Evolutionary conservation across 2,797 vertebrate species (phyloP).

Genomic region (Rallus crepitans): DNA sequence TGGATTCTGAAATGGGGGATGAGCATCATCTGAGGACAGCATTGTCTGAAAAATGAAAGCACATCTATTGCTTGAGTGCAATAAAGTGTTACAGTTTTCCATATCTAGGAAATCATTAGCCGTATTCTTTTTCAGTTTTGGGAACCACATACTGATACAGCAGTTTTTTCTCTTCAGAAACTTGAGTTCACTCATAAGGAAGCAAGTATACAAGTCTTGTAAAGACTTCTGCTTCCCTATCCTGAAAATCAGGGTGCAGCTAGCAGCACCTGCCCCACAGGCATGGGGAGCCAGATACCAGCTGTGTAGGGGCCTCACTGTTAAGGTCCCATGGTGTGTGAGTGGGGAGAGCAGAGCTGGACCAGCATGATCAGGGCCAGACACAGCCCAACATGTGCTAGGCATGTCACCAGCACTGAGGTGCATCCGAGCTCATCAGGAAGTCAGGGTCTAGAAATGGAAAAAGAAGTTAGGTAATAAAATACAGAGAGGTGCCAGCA

Average conservation of each 20-base stretch:
- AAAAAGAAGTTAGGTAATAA: background rate
- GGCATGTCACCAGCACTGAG: fast-evolving
- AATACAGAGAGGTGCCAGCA: background rate
- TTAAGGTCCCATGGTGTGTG: fast-evolving
- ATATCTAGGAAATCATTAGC: background rate
- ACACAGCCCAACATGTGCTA: fast-evolving
- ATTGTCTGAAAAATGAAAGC: background rate
- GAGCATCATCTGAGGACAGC: background rate
- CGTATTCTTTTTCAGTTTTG: background rate
- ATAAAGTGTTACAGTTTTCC: background rate
- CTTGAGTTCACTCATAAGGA: background rate
- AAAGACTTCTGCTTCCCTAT: background rate
- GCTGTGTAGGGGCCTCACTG: fast-evolving
- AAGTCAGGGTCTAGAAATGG: background rate
- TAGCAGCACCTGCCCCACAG: fast-evolving
- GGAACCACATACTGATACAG: background rate
- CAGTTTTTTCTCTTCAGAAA: background rate
- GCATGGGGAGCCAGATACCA: background rate
- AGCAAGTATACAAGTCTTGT: background rate
- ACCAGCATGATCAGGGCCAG: background rate
- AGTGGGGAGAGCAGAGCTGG: fast-evolving
- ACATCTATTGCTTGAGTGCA: background rate
- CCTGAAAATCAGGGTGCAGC: background rate
- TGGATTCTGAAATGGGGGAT: background rate
- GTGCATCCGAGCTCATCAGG: background rate